Base-by-base conservation (phyloP, 2,797 vertebrate species). In the Acanthis flammea region DNA sequence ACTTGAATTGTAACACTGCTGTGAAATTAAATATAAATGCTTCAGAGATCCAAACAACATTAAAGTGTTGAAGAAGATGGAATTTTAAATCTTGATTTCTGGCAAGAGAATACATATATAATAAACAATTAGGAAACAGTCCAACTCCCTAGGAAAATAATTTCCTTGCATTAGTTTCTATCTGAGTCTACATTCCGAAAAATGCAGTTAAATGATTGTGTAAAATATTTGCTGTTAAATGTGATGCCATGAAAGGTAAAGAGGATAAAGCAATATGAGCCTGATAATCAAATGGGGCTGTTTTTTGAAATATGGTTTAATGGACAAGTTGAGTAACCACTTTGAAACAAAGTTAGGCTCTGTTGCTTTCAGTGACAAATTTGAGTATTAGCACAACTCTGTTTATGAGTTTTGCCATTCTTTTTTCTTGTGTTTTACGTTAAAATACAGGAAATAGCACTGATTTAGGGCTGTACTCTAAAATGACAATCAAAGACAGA, bases 11-110 rank as follows among this genome's bases (percentile, higher is more conserved):
- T 90, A 61, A 86, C 81, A 41, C 83, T 91, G 74, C 84, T 94
- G 86, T 95, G 94, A 95, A 97, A 96, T 96, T 86, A 96, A 96
- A 96, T 93, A 85, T 78, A 95, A 95, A 72, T 94, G 53, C 94
- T 94, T 97, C 37, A 84, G 92, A 85, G 81, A 58, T 62, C 83
- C 85, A 96, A 78, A 85, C 88, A 91, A 87, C 31, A 83, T 92
- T 93, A 95, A 85, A 86, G 42, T 76, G 65, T 92, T 90, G 86
- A 88, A 95, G 87, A 95, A 95, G 72, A 91, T 88, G 30, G 35
- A 54, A 45, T 89, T 96, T 90, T 68, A 74, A 61, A 72, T 92
- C 79, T 82, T 83, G 86, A 94, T 94, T 96, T 96, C 92, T 96
- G 84, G 61, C 45, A 73, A 88, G 50, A 91, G 67, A 83, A 82